Conservation (phyloP, 2,888 invertebrate species). For the Amphiduros pacificus region DNA sequence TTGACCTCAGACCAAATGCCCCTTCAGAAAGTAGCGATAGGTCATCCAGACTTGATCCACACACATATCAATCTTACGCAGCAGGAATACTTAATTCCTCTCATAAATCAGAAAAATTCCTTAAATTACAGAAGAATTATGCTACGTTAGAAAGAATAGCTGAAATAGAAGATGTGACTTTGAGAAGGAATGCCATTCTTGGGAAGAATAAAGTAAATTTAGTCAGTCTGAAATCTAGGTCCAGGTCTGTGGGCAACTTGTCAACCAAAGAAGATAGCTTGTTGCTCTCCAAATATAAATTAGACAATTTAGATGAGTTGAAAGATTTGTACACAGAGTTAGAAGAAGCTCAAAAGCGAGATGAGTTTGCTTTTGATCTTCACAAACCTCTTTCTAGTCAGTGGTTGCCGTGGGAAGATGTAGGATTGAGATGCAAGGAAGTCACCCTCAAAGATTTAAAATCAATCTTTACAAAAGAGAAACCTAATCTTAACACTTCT, state of each 20-base stretch:
- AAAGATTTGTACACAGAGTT: conserved; percentile 76
- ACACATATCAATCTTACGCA: conserved; percentile 54
- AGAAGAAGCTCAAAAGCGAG: conserved; percentile 77
- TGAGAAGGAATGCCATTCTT: conserved; percentile 3
- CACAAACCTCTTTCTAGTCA: conserved; percentile 73
- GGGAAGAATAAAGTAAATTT: conserved; percentile 15
- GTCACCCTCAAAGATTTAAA: conserved; percentile 84
- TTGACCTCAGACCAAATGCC: neutral
- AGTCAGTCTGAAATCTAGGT: conserved; percentile 10
- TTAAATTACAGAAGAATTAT: conserved; percentile 83
- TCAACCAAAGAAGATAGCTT: conserved; percentile 11
- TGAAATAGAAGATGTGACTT: conserved; percentile 20
- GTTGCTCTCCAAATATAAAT: conserved; percentile 20
- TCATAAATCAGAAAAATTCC: conserved; percentile 77
- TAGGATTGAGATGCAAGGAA: conserved; percentile 73
- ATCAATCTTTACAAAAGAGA: conserved; percentile 33
- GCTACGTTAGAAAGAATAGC: conserved; percentile 81
- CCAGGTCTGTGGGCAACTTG: neutral
- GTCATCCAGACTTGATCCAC: conserved; percentile 46
- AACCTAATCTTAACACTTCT: conserved; percentile 11
- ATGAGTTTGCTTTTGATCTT: conserved; percentile 80
- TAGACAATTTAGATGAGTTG: conserved; percentile 72
- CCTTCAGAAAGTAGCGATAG: conserved; percentile 42
- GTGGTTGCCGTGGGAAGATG: conserved; percentile 73
- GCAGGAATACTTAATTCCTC: conserved; percentile 66